phyloP scores from a whole-genome alignment of 2,888 invertebrate species.

The Microctonus hyperodae region DNA sequence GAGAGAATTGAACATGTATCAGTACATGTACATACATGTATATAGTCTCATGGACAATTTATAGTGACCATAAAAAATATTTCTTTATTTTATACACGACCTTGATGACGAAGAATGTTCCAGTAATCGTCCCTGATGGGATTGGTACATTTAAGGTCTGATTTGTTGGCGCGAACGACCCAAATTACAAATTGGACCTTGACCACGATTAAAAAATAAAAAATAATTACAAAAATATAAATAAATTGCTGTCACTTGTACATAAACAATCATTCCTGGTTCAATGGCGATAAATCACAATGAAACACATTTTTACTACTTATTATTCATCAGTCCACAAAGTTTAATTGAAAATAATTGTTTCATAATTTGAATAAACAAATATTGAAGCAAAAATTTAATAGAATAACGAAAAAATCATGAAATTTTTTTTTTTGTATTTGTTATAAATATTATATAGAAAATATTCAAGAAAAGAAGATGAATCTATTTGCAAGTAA shows the following conservation, averaged over 20 bases:
- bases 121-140: slow-evolving; percentile 41
- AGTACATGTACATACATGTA: too few species aligned
- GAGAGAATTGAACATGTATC: too few species aligned
- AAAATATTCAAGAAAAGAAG: not conserved
- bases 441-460: not conserved
- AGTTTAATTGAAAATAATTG: slow-evolving; percentile 5
- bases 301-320: not conserved
- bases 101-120: slow-evolving; percentile 31
- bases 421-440: not conserved
- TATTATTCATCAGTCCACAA: too few species aligned
- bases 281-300: slow-evolving; percentile 3
- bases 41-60: not conserved
- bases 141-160: slow-evolving; percentile 47
- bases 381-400: not conserved
- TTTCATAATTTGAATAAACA: slow-evolving; percentile 6
- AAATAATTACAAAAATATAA: not conserved
- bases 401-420: not conserved
- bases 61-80: slow-evolving; percentile 15
- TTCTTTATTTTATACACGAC: slow-evolving; percentile 25
- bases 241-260: not conserved
- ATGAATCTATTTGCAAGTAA: not conserved
- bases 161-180: slow-evolving; percentile 41
- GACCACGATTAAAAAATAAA: slow-evolving; percentile 47
- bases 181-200: slow-evolving; percentile 49
- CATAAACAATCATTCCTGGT: not conserved